Base-by-base conservation (phyloP, 2,113 vertebrate genomes). In the Thryonomys swinderianus region DNA sequence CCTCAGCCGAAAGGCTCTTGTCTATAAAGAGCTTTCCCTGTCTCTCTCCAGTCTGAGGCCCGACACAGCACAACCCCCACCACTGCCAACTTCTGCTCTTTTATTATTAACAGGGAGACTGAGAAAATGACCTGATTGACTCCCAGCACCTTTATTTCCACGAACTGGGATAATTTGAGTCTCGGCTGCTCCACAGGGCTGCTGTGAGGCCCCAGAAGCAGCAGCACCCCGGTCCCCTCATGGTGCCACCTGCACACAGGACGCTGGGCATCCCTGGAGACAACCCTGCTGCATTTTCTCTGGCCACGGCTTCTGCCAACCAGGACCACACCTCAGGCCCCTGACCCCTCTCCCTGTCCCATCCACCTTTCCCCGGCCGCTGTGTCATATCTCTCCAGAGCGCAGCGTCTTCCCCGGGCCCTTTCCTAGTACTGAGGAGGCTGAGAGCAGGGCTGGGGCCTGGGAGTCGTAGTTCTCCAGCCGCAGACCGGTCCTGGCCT, bases 101-200 rank as follows among this genome's bases (percentile, higher is more conserved):
- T 89, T 71, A 55, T 89, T 71, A 53, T 53, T 81, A 17, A 20
- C 32, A 48, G 51, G 64, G 32, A 62, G 51, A 57, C 42, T 5
- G 5, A 21, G 62, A 69, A 17, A 16, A 34, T 27, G 0, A 6
- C 40, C 1, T 23, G 40, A 25, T 25, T 42, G 5, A 1, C 17
- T 27, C 42, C 71, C 12, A 34, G 85, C 8, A 25, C 53, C 37
- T 40, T 48, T 27, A 7, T 30, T 59, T 90, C 21, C 57, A 48
- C 18, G 86, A 32, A 45, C 42, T 71, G 61, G 87, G 20, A n/a
- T 78, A 53, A n/a, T 32, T 4, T 76, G 55, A 51, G 83, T 3
- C 48, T 14, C 3, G 37, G 69, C 57, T 3, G 4, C 10, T 7
- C 23, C 62, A 30, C 0, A 51, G 57, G n/a, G 13, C 2, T 14